Evolutionary conservation across 2,797 vertebrate genomes (phyloP).

Genomic region (Anisognathus igniventris): DNA sequence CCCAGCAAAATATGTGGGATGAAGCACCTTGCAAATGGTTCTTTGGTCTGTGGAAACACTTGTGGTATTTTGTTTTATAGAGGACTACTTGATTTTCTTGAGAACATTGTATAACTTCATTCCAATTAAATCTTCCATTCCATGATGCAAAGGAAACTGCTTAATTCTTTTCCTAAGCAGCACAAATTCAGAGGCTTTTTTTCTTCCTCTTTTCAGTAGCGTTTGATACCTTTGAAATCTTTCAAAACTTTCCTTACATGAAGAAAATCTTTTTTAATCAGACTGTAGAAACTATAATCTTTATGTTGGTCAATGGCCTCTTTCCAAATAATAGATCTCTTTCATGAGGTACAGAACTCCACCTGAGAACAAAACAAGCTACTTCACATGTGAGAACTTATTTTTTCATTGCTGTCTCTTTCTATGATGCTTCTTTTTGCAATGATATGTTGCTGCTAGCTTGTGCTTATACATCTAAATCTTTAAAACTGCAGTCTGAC

Average conservation of each 20-base stretch:
- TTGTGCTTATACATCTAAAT: not conserved
- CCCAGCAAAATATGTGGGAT: no score
- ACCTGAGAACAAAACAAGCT: not conserved
- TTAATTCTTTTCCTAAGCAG: not conserved
- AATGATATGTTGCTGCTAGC: not conserved
- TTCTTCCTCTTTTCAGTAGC: not conserved
- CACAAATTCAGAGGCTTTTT: not conserved
- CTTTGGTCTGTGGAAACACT: not conserved
- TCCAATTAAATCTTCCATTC: not conserved
- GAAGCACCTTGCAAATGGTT: no score
- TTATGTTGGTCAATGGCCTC: not conserved
- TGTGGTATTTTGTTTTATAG: not conserved
- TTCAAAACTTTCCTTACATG: not conserved
- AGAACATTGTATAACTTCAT: not conserved
- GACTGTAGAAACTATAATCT: not conserved
- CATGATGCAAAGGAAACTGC: not conserved
- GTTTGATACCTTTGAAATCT: not conserved
- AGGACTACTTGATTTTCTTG: not conserved
- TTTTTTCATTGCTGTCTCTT: not conserved
- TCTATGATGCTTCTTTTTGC: not conserved
- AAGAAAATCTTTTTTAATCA: not conserved
- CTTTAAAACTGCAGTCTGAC: not conserved
- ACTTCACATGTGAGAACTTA: not conserved
- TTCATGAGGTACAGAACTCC: not conserved
- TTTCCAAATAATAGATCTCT: not conserved